A percentile compares a stretch with the other conserved stretches of the same genome.
phyloP scores from a whole-genome alignment of 2,797 vertebrate species.

The Sitta carolinensis region DNA sequence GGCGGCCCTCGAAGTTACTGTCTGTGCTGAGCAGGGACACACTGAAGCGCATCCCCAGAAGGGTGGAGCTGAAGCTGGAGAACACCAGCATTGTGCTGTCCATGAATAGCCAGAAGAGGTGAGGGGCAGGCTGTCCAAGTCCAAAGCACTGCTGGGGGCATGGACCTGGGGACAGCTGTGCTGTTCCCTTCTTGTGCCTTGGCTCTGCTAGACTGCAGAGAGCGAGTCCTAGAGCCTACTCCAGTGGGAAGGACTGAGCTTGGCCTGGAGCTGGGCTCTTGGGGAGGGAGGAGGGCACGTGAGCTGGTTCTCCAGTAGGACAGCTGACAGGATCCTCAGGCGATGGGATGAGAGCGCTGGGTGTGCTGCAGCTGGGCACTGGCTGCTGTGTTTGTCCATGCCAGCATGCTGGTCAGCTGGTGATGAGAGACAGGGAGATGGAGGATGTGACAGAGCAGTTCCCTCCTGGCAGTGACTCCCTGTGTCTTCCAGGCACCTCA shows the following conservation, averaged over 20 bases:
- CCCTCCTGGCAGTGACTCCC: not conserved
- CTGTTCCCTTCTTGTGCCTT: rapidly evolving
- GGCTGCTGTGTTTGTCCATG: not conserved
- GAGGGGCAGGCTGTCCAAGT: not conserved
- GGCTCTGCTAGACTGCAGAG: not conserved
- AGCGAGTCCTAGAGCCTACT: not conserved
- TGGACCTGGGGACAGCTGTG: not conserved
- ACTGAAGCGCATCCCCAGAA: slow-evolving; percentile 81
- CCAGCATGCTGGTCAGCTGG: not conserved
- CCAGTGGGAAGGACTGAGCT: not conserved
- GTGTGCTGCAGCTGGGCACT: not conserved
- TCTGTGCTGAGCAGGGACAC: slow-evolving; percentile 65
- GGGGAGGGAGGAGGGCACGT: not conserved
- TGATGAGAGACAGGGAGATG: not conserved
- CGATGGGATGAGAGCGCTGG: not conserved
- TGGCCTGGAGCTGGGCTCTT: not conserved
- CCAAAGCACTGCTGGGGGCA: rapidly evolving
- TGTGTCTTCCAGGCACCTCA: slow-evolving; percentile 84
- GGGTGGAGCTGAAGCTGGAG: slow-evolving; percentile 89
- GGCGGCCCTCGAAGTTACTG: not conserved
- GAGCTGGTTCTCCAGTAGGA: not conserved
- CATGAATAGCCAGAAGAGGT: slow-evolving; percentile 98
- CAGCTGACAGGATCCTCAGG: not conserved
- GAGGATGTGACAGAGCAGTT: not conserved
- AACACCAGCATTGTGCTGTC: slow-evolving; percentile 91